phyloP scores from a whole-genome alignment of 2,888 invertebrate genomes.

The Drosophila kuntzei region DNA sequence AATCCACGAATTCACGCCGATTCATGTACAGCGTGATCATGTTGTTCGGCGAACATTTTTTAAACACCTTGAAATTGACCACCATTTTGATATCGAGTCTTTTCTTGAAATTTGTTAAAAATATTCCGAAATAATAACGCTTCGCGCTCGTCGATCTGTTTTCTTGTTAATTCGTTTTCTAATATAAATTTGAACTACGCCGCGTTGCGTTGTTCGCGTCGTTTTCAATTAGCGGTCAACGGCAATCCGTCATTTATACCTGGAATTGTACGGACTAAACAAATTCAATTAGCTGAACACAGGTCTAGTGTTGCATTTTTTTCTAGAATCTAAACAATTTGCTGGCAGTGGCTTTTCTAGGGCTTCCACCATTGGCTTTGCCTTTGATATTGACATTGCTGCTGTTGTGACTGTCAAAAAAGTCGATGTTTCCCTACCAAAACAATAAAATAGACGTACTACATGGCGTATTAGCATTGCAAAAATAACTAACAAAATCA shows the following conservation, averaged over 20 bases:
- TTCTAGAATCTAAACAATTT: slow-evolving; percentile 41
- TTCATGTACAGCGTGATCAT: slow-evolving; percentile 94
- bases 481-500: slow-evolving; percentile 58
- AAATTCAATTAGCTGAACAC: slow-evolving; percentile 73
- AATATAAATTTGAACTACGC: slow-evolving; percentile 47
- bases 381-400: slow-evolving; percentile 78
- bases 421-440: slow-evolving; percentile 60
- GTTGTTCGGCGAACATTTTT: slow-evolving; percentile 95
- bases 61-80: slow-evolving; percentile 95
- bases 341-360: slow-evolving; percentile 40
- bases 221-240: slow-evolving; percentile 70
- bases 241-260: slow-evolving; percentile 76
- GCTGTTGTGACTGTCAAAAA: slow-evolving; percentile 9
- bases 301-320: slow-evolving; percentile 16
- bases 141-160: slow-evolving; percentile 41
- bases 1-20: slow-evolving; percentile 95
- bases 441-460: slow-evolving; percentile 47
- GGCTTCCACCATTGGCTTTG: slow-evolving; percentile 61
- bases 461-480: slow-evolving; percentile 68
- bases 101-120: slow-evolving; percentile 1
- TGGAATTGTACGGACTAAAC: slow-evolving; percentile 48
- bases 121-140: slow-evolving; percentile 13
- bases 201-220: slow-evolving; percentile 72
- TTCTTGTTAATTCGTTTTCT: not conserved
- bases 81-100: slow-evolving; percentile 88